A percentile compares a stretch with the other conserved stretches of the same genome.
These are phyloP conservation scores for Microtus pennsylvanicus DNA, from an alignment of 2,113 vertebrate genomes.

Conservation along the genomic window DNA sequence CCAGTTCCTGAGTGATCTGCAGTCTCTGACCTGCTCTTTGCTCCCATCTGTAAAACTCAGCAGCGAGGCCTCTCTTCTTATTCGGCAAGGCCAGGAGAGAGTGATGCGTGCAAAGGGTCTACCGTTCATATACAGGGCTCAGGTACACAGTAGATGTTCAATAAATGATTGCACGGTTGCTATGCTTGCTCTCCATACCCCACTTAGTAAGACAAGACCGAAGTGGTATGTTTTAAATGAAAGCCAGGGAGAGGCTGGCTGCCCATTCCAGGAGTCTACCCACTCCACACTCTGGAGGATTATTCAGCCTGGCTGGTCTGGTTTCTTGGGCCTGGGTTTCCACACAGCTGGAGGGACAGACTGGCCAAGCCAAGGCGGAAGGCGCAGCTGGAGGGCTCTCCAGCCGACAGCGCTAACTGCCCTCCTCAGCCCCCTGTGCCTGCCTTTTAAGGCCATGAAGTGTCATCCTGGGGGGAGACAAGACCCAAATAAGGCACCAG, in stretches of 20 bases:
- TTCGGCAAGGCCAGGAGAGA: background rate
- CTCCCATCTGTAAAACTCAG: background rate
- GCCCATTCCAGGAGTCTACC: background rate
- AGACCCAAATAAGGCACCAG: constrained; percentile 68
- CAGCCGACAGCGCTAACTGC: constrained; percentile 38
- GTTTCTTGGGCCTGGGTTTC: constrained; percentile 37
- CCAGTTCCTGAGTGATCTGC: background rate
- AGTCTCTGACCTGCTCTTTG: background rate
- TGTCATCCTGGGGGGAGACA: constrained; percentile 33
- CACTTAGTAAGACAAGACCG: background rate
- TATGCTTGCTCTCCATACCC: background rate
- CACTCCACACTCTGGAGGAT: background rate
- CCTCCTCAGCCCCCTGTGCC: background rate
- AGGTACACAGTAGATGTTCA: background rate
- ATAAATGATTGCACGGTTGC: fast-evolving
- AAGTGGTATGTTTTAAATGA: constrained; percentile 60
- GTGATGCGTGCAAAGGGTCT: background rate
- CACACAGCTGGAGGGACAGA: constrained; percentile 55
- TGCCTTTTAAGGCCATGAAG: constrained; percentile 78
- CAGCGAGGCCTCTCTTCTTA: background rate
- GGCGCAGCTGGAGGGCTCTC: constrained; percentile 63
- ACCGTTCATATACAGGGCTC: background rate
- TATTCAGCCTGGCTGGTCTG: constrained; percentile 9
- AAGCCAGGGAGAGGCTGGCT: constrained; percentile 61
- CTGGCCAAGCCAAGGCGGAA: constrained; percentile 1